Percentiles rank a stretch among this genome's conserved stretches.
These are phyloP conservation scores for Hypotaenidia philippensis DNA, from an alignment of 2,797 vertebrate genomes.

Conservation along the genomic window DNA sequence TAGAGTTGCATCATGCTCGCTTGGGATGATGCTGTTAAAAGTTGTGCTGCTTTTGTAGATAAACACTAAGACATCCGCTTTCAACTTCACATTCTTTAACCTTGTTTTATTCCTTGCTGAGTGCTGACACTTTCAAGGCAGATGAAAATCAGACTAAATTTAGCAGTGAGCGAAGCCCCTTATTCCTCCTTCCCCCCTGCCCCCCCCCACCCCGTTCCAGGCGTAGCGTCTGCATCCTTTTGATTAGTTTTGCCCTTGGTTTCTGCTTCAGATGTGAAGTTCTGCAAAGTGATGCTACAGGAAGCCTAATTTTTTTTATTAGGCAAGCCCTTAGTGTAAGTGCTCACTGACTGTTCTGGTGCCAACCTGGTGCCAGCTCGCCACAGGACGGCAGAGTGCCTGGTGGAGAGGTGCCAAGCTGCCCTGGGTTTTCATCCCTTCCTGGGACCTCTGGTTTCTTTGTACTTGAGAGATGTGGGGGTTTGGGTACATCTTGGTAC, in stretches of 20 bases:
- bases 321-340: neutral
- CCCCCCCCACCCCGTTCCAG: neutral
- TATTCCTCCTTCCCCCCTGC: neutral
- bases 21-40: constrained; percentile 69
- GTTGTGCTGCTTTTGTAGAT: constrained; percentile 77
- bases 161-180: constrained; percentile 56
- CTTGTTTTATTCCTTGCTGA: constrained; percentile 76
- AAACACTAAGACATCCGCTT: constrained; percentile 74
- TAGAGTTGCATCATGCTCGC: neutral
- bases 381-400: fast-evolving
- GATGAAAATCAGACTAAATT: constrained; percentile 76
- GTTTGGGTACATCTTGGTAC: fast-evolving
- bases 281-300: neutral
- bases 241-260: constrained; percentile 71
- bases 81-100: constrained; percentile 80
- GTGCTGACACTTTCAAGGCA: constrained; percentile 75
- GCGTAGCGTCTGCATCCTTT: constrained; percentile 49
- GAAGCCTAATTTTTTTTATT: neutral
- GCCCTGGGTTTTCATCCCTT: neutral
- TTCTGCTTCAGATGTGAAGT: constrained; percentile 62
- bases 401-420: fast-evolving
- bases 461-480: fast-evolving
- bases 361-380: fast-evolving
- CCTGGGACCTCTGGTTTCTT: neutral
- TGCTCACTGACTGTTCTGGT: fast-evolving